Evolutionary conservation across 2,888 invertebrate species (phyloP), one percentile per base, ranked within the genome.

Genomic region (Sphinx pinastri): DNA sequence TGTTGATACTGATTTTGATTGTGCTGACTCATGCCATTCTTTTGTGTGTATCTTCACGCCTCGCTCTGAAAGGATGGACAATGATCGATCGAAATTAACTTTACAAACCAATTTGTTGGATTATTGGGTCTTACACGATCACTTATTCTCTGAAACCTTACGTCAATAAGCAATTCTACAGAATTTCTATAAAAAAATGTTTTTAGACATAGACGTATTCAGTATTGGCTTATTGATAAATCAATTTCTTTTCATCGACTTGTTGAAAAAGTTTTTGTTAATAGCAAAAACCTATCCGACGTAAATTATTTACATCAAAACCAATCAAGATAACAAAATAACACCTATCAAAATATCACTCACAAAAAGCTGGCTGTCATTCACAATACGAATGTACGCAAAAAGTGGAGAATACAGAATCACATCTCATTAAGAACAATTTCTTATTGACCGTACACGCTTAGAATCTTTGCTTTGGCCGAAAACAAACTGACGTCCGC

Each of bases 371-470:
- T 73, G 67, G 71, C 76, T 76, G 80, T 80, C 79, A 79, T 75
- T 84, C 75, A 78, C 70, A 68, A 70, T 57, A 73, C 63, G 73
- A 63, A 68, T 57, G 73, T 72, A 72, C 76, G 80, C 82, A 85
- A 87, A 88, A 86, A 83, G 75, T 79, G 71, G 81, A 79, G 79
- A 73, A 76, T 80, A 81, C 73, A 78, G 73, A 80, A 74, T 73
- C 71, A 72, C 74, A 77, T 77, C 80, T 87, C 85, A 85, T 89
- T 87, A 87, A 80, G 78, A 81, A 84, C 78, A 77, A 84, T 85
- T 85, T 83, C 72, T 81, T 78, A 91, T 92, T 87, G 86, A 90
- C 88, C 89, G 88, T 90, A 78, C 83, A 89, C 87, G 81, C 84
- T 85, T 83, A 82, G 83, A 87, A 81, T 86, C 80, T 79, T 78